Evolutionary conservation across 2,113 vertebrate genomes (phyloP).

Genomic region (Odontesthes bonariensis): DNA sequence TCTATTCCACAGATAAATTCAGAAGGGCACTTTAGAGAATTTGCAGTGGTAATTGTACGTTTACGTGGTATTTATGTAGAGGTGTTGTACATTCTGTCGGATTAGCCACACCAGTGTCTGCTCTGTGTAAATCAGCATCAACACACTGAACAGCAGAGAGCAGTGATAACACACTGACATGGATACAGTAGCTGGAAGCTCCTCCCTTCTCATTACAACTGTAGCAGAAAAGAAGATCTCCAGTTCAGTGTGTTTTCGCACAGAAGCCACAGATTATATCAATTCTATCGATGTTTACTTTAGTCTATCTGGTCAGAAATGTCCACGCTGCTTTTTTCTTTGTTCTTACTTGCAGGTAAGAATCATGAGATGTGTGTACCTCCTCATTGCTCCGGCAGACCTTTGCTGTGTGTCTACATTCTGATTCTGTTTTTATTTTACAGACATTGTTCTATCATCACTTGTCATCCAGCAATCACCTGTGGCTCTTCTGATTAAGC

Average conservation of each 20-base stretch:
- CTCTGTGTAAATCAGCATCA: not conserved
- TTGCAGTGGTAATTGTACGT: too few species aligned
- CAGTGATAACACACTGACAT: constrained; percentile 5
- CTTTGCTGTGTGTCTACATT: not conserved
- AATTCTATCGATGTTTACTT: too few species aligned
- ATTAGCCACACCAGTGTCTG: not conserved
- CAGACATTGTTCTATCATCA: constrained; percentile 10
- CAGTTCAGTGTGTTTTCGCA: not conserved
- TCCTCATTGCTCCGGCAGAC: not conserved
- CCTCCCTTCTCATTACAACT: constrained; percentile 32
- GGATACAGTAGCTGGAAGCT: not conserved
- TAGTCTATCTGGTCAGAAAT: not conserved
- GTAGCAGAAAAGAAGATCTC: not conserved
- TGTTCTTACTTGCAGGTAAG: constrained; percentile 49
- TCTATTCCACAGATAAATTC: too few species aligned
- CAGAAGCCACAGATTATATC: not conserved
- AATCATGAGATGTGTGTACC: not conserved
- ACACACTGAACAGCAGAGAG: constrained; percentile 34
- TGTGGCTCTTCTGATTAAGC: not conserved
- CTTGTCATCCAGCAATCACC: constrained; percentile 43
- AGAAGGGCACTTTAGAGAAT: too few species aligned
- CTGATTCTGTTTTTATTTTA: not conserved
- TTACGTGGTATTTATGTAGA: not conserved
- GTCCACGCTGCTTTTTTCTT: not conserved
- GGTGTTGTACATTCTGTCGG: too few species aligned